phyloP scores from a whole-genome alignment of 2,113 vertebrate genomes.

The Typhlomys cinereus region DNA sequence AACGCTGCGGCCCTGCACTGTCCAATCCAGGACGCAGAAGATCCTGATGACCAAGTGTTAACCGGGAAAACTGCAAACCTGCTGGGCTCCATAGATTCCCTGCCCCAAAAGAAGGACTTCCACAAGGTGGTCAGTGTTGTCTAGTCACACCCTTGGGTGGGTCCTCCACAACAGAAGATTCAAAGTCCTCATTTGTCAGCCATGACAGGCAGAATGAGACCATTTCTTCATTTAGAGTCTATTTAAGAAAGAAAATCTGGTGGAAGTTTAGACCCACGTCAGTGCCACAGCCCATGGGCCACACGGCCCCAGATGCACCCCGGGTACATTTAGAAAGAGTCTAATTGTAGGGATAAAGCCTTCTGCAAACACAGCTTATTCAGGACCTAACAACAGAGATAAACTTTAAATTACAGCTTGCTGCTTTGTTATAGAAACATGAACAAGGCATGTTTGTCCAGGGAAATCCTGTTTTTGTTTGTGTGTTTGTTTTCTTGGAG shows the following conservation, averaged over 20 bases:
- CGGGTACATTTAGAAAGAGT: background rate
- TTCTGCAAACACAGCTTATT: background rate
- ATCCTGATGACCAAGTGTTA: background rate
- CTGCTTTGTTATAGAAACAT: conserved; percentile 22
- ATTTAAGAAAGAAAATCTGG: background rate
- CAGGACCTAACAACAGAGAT: background rate
- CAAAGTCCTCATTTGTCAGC: conserved; percentile 69
- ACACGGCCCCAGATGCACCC: background rate
- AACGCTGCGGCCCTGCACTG: background rate
- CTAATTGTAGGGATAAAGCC: background rate
- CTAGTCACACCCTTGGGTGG: too few species aligned
- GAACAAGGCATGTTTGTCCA: background rate
- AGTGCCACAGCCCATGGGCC: background rate
- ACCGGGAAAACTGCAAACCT: background rate
- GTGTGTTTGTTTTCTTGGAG: background rate
- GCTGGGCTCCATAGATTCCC: conserved; percentile 27
- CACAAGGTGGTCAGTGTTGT: conserved; percentile 29
- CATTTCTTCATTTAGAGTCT: background rate
- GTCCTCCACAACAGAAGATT: conserved; percentile 43
- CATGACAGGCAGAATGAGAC: conserved; percentile 31
- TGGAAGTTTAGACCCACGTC: background rate
- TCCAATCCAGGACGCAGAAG: background rate
- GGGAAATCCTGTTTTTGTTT: background rate
- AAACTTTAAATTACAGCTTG: background rate
- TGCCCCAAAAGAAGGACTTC: background rate